Conservation (phyloP, 2,113 vertebrate species). For the Nannospalax galili region DNA sequence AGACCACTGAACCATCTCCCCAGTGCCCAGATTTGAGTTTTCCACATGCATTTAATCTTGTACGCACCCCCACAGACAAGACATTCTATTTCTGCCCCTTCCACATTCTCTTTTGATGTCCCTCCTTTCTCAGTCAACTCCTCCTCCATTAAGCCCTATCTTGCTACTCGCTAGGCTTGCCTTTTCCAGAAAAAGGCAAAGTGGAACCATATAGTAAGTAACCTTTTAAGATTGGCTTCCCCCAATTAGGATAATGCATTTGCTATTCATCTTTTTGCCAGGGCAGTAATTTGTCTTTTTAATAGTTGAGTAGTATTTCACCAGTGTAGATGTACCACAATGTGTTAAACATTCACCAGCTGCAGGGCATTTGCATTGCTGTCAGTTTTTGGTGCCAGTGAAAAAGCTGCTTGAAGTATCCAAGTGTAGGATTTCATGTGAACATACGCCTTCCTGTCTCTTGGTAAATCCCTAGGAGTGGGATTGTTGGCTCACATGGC, state of each 20-base stretch:
- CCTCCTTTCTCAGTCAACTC: not conserved
- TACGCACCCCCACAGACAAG: not conserved
- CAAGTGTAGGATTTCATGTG: conserved; percentile 14
- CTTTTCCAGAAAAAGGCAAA: not conserved
- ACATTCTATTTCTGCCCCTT: not conserved
- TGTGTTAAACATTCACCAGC: not conserved
- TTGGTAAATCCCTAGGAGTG: conserved; percentile 61
- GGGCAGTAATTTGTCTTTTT: not conserved
- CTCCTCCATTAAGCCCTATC: not conserved
- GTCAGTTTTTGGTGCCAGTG: not conserved
- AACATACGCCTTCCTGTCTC: conserved; percentile 55
- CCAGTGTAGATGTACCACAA: not conserved
- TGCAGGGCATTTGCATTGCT: conserved; percentile 9
- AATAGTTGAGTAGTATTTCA: conserved; percentile 18
- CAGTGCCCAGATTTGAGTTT: not conserved
- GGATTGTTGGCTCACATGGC: conserved; percentile 49
- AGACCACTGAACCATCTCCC: too few species aligned
- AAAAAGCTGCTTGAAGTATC: conserved; percentile 26
- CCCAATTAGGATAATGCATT: not conserved
- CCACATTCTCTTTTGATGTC: not conserved
- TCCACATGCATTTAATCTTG: not conserved
- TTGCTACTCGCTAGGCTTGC: not conserved
- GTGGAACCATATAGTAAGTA: not conserved
- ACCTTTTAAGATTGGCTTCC: not conserved
- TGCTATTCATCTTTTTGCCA: not conserved